Evolutionary conservation across 2,113 vertebrate species (phyloP).

Genomic region (Ornithorhynchus anatinus): DNA sequence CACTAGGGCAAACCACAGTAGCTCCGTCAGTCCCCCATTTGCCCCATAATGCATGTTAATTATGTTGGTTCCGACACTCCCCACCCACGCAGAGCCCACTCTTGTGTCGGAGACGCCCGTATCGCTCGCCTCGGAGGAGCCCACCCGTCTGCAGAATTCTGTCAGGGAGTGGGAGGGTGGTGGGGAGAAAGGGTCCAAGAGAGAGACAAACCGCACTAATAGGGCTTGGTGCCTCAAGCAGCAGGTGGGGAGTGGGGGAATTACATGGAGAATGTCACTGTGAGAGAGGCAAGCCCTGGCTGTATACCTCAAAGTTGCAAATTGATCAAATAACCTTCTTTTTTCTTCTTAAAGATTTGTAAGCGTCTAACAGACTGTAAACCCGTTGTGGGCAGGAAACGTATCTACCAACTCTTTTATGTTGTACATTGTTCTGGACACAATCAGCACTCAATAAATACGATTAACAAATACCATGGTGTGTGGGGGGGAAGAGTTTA

Average conservation of each 20-base stretch:
- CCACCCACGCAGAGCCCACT: not conserved
- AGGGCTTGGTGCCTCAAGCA: not conserved
- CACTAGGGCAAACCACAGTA: constrained; percentile 38
- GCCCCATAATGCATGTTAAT: constrained; percentile 14
- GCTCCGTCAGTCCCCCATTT: not conserved
- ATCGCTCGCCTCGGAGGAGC: not conserved
- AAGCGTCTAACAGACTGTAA: too few relatives aligned
- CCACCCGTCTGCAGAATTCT: not conserved
- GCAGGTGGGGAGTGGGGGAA: not conserved
- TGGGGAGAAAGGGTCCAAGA: constrained; percentile 1
- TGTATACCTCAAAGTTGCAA: constrained; percentile 14
- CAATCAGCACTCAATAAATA: too few relatives aligned
- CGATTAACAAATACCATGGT: too few relatives aligned
- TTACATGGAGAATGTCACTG: not conserved
- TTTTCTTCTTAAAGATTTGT: too few relatives aligned
- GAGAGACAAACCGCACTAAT: not conserved
- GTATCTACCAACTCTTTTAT: too few relatives aligned
- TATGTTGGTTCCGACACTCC: not conserved
- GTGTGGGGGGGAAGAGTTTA: too few relatives aligned
- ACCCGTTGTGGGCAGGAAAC: too few relatives aligned
- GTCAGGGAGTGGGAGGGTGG: not conserved
- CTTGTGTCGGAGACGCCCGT: not conserved
- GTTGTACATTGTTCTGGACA: too few relatives aligned
- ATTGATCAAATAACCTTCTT: constrained; percentile 9
- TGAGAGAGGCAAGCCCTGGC: not conserved